Conservation (phyloP, 1,140 invertebrate genomes). For the Bilobella aurantiaca region DNA sequence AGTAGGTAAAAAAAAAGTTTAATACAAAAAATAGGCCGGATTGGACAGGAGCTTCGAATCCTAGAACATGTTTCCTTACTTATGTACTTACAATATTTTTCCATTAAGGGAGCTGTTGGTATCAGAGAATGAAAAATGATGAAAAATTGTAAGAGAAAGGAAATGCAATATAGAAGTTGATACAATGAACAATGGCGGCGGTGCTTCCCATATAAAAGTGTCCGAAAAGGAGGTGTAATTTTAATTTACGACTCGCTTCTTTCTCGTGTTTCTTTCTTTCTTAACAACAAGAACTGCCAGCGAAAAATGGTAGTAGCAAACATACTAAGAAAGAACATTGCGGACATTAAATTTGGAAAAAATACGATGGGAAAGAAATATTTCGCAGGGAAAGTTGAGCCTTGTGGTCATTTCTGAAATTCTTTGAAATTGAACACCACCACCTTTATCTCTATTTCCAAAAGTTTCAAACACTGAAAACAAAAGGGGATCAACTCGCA, state of each 20-base stretch:
- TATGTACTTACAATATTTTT: slow-evolving; percentile 30
- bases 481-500: too few species aligned
- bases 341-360: neutral
- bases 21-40: too few species aligned
- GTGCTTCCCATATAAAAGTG: neutral
- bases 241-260: neutral
- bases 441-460: too few species aligned
- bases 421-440: too few species aligned
- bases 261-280: neutral
- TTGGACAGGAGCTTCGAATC: too few species aligned
- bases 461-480: too few species aligned
- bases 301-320: neutral
- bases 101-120: slow-evolving; percentile 12
- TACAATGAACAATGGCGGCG: neutral
- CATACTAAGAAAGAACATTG: too few species aligned
- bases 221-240: slow-evolving; percentile 1
- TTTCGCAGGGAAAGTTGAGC: too few species aligned
- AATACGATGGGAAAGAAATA: neutral
- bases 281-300: neutral
- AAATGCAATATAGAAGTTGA: neutral
- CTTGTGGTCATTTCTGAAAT: neutral
- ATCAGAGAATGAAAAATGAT: slow-evolving; percentile 8
- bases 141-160: neutral
- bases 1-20: too few species aligned
- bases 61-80: slow-evolving; percentile 4